phyloP scores from a whole-genome alignment of 2,797 vertebrate species.

The Peromyscus nudipes region DNA sequence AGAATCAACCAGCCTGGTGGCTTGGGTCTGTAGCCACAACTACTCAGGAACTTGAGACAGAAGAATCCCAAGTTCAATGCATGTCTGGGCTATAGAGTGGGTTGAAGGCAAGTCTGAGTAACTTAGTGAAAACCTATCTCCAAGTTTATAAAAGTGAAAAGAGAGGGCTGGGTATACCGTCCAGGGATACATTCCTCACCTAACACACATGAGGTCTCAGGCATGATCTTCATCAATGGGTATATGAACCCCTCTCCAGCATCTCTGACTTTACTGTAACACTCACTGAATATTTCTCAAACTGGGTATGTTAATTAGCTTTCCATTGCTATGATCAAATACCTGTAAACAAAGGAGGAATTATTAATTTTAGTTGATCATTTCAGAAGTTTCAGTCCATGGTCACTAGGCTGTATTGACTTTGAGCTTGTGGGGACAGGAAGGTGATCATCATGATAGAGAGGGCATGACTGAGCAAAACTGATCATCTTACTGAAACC shows the following conservation, averaged over 20 bases:
- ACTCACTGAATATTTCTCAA: background rate
- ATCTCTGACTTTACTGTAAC: background rate
- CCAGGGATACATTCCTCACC: background rate
- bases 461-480: background rate
- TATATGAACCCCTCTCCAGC: background rate
- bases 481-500: background rate
- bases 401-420: background rate
- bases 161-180: background rate
- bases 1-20: background rate
- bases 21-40: background rate
- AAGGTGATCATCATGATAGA: background rate
- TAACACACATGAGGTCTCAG: background rate
- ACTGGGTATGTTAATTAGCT: background rate
- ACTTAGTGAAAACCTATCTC: background rate
- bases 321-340: background rate
- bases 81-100: background rate
- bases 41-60: background rate
- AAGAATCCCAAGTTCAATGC: background rate
- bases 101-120: background rate
- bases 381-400: background rate
- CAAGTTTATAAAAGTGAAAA: background rate
- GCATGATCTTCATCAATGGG: background rate
- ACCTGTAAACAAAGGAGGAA: background rate
- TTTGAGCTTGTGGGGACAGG: background rate
- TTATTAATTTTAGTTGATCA: background rate